These are phyloP conservation scores for Leptopilina myrica DNA, from an alignment of 2,888 invertebrate species.

Conservation along the genomic window DNA sequence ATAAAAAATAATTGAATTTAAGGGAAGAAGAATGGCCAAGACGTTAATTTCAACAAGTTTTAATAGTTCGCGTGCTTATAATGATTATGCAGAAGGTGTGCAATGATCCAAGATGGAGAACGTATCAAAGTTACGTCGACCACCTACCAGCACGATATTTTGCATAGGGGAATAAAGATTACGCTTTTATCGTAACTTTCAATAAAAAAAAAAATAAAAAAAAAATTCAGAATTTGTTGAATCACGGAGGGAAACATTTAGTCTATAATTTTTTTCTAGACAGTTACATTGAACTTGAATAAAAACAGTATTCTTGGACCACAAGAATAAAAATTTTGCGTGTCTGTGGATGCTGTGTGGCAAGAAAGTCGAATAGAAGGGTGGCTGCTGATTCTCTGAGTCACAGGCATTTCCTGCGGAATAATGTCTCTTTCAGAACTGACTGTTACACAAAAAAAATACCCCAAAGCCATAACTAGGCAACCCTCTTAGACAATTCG, in stretches of 20 bases:
- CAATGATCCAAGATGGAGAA: slow-evolving; percentile 26
- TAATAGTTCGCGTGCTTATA: slow-evolving; percentile 4
- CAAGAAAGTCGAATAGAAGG: not conserved
- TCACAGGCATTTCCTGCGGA: slow-evolving; percentile 32
- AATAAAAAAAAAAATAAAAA: not conserved
- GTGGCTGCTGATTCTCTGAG: slow-evolving; percentile 29
- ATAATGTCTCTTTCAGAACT: slow-evolving; percentile 33
- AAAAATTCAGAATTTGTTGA: too few species aligned
- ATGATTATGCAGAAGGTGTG: slow-evolving; percentile 19
- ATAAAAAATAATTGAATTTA: slow-evolving; percentile 9
- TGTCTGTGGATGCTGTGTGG: slow-evolving; percentile 9
- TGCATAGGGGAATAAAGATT: slow-evolving; percentile 19
- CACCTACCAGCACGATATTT: slow-evolving; percentile 26
- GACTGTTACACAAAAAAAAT: slow-evolving; percentile 33
- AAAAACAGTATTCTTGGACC: not conserved
- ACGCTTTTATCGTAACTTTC: slow-evolving; percentile 23
- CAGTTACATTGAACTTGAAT: not conserved
- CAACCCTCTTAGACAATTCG: slow-evolving; percentile 19
- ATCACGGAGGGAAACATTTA: too few species aligned
- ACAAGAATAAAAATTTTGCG: too few species aligned
- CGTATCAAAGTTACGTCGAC: slow-evolving; percentile 18
- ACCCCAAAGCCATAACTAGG: slow-evolving; percentile 22
- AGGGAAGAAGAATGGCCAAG: not conserved
- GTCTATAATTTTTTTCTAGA: too few species aligned
- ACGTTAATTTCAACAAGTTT: slow-evolving; percentile 4